Evolutionary conservation across 1,140 invertebrate species (phyloP).

Genomic region (Ganaspis sp.): DNA sequence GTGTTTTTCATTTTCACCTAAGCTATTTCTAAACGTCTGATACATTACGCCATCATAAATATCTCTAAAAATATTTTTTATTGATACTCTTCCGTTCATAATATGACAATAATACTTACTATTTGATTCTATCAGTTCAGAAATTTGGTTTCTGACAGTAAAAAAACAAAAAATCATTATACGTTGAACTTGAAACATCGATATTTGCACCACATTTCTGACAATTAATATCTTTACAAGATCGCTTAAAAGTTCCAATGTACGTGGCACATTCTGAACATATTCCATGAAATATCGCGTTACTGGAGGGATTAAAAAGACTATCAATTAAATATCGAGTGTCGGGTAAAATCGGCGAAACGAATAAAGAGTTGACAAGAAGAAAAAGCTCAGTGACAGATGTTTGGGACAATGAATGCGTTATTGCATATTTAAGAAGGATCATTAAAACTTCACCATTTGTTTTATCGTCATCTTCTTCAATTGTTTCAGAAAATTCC

Average conservation of each 20-base stretch:
- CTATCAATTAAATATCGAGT: conserved; percentile 18
- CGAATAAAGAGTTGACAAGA: no score
- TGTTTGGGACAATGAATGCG: no score
- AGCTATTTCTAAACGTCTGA: conserved; percentile 21
- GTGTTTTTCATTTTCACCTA: not conserved
- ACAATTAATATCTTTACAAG: conserved; percentile 16
- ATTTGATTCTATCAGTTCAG: conserved; percentile 33
- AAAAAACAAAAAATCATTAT: conserved; percentile 37
- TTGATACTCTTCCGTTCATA: conserved; percentile 23
- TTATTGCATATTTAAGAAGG: no score
- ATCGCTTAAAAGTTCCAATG: conserved; percentile 21
- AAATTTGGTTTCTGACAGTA: conserved; percentile 19
- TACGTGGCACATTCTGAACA: conserved; percentile 32
- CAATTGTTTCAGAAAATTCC: not conserved
- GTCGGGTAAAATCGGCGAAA: no score
- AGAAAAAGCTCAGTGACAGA: no score
- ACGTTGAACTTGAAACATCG: not conserved
- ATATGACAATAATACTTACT: conserved; percentile 19
- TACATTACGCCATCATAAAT: conserved; percentile 38
- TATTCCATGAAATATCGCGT: not conserved
- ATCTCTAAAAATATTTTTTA: conserved; percentile 9
- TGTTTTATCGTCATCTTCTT: no score
- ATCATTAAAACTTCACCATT: no score
- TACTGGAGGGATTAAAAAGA: conserved; percentile 7
- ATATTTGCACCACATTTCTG: conserved; percentile 6